Base-by-base conservation (phyloP, 2,113 vertebrate genomes). In the Mixornis gularis region DNA sequence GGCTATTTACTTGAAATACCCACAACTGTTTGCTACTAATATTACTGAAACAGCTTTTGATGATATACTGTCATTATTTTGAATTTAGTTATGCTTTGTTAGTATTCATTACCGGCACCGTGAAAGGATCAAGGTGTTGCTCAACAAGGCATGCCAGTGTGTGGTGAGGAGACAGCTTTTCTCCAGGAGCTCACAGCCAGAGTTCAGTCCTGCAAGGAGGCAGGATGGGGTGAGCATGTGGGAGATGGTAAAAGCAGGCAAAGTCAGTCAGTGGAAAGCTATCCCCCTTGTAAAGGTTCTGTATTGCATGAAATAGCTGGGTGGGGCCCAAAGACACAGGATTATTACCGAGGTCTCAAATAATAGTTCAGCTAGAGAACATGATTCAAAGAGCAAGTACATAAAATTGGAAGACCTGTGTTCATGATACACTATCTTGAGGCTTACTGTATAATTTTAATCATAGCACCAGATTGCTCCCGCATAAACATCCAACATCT, bases 51-150 rank as follows among this genome's bases (percentile, higher is more conserved):
- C 51, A 83, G 58, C 34, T 80, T 93, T 88, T 88, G 79, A 87
- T 38, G 12, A 73, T 85, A 29, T 13, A 29, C 24, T 74, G 63
- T 77, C 85, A 82, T 85, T 92, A 79, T 91, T 87, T 82, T 77
- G 13, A 85, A 68, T 81, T 93, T 81, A 85, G 49, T 68, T 79
- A 38, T 49, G 68, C 71, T 85, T 90, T 87, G 48, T 86, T 95
- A 85, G 38, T 38, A 32, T 81, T 74, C 83, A 30, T 76, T 89
- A 51, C 55, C 0, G 0, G 51, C 59, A 29, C 38, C 64, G 43
- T 77, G 87, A 73, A 90, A 83, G 53, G 64, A 83, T 69, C 55
- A 70, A 65, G 76, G 27, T 7, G 0, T 14, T 80, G 30, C 83
- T 87, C 60, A 78, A 24, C 15, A 44, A 64, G 40, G 51, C 2